Conservation (phyloP, 1,140 invertebrate species). For the Drosophila malerkotliana region DNA sequence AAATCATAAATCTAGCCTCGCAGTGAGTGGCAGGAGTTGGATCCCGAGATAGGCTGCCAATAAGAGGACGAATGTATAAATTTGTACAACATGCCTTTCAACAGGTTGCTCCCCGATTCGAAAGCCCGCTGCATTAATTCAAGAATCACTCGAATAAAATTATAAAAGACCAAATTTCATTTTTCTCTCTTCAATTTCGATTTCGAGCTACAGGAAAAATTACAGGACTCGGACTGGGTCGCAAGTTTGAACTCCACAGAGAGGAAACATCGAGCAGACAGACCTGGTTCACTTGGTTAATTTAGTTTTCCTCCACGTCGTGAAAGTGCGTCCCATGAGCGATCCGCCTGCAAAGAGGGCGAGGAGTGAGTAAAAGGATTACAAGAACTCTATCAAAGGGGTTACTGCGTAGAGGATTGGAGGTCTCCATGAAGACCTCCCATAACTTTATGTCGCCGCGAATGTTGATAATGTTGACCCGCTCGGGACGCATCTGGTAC, state of each 20-base stretch:
- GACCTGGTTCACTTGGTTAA: neutral
- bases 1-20: constrained; percentile 50
- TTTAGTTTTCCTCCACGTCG: neutral
- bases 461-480: constrained; percentile 83
- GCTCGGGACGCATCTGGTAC: constrained; percentile 59
- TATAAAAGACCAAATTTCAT: neutral
- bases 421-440: constrained; percentile 48
- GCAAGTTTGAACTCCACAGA: too few species aligned
- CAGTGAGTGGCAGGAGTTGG: constrained; percentile 15
- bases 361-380: neutral
- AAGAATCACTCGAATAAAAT: neutral
- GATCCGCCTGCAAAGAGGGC: neutral
- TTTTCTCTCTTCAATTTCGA: constrained; percentile 7
- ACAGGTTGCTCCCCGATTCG: constrained; percentile 32
- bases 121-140: too few species aligned
- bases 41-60: constrained; percentile 7
- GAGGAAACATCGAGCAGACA: neutral
- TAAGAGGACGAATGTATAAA: constrained; percentile 37
- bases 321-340: neutral
- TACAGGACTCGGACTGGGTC: neutral
- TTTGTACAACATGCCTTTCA: constrained; percentile 49
- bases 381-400: neutral
- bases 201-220: neutral
- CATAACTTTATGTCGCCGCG: constrained; percentile 81
- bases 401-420: neutral